Base-by-base conservation (phyloP, 2,113 vertebrate genomes). In the Hemibagrus wyckioides region DNA sequence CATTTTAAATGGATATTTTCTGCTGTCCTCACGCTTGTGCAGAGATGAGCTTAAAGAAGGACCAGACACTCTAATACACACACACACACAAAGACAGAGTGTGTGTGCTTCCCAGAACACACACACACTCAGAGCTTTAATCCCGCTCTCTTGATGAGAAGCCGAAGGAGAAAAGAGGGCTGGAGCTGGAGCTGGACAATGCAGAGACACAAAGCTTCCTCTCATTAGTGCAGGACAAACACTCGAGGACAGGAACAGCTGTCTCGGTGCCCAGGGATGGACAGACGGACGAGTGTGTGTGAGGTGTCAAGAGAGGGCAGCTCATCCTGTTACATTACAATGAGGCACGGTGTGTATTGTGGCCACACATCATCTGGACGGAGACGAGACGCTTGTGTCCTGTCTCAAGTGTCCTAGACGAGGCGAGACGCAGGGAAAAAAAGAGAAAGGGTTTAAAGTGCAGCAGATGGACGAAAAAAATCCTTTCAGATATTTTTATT, bases 231-330 rank as follows among this genome's bases (percentile, higher is more conserved):
- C 77, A 84, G 90, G 86, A 88, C 85, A 90, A 90, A 90, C 86
- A 92, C 90, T 91, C 82, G 84, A 91, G 75, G 84, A 83, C 85
- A 87, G 86, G 86, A 89, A 90, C 89, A 91, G 89, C 89, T 88
- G 89, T 90, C 57, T 85, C 86, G 11, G 15, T 52, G 39, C n/a
- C 52, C 9, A 23, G 41, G 82, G 59, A 67, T 9, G 36, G 82
- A 89, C 86, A 85, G 86, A 82, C 50, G 23, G 85, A 36, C 15
- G 9, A 77, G 54, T 82, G 88, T 63, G 85, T 79, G 88, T 41
- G 71, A 82, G 57, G 86, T 85, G 89, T 88, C 86, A 90, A 82
- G 89, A 90, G 84, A 83, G 86, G 89, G 67, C 86, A 86, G 82
- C 39, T 67, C 61, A 83, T 67, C 82, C 82, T 83, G 82, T 83